Evolutionary conservation across 2,113 vertebrate species (phyloP), one percentile per base, ranked within the genome.

Genomic region (Grammomys surdaster): DNA sequence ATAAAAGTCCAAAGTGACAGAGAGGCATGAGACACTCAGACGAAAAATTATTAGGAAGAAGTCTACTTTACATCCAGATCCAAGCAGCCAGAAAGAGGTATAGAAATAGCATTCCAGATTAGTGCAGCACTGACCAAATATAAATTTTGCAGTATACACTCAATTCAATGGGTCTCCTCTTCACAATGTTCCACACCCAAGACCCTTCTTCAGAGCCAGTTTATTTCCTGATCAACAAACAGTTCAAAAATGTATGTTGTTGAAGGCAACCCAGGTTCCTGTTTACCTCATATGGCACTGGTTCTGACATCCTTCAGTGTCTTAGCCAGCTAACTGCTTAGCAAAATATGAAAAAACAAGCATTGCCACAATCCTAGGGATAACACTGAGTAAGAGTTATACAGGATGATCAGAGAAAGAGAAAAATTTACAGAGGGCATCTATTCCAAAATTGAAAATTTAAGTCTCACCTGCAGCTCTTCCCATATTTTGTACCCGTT

Each of bases 271-370:
- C 0, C 93, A 77, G 4, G 0, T 97, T 96, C 88, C 78, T 91
- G 63, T 78, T 65, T 88, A 7, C 91, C 96, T 65, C 95, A 89
- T 91, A 11, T 97, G 80, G 96, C 90, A 40, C 36, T 90, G 43
- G 91, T 88, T 33, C 80, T 87, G 81, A 87, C 77, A 96, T 70
- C 87, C 43, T 91, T 78, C 81, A 85, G 88, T 95, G 40, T 51
- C 60, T 84, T 86, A 70, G 88, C 75, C 84, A 94, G 76, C 90
- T 93, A 84, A 97, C 54, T 75, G 95, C 92, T 97, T 92, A 95
- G 94, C 96, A 97, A 96, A 95, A 88, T 40, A 46, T 54, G 89
- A 80, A 93, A 19, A 97, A 98, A 93, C 95, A 36, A 90, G 19
- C 78, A 70, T 96, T 95, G 85, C 77, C 94, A 93, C 88, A 19